Percentiles rank a stretch among this genome's conserved stretches.
Evolutionary conservation across 2,888 invertebrate genomes (phyloP).

Genomic region (Pediacus dermestoides): DNA sequence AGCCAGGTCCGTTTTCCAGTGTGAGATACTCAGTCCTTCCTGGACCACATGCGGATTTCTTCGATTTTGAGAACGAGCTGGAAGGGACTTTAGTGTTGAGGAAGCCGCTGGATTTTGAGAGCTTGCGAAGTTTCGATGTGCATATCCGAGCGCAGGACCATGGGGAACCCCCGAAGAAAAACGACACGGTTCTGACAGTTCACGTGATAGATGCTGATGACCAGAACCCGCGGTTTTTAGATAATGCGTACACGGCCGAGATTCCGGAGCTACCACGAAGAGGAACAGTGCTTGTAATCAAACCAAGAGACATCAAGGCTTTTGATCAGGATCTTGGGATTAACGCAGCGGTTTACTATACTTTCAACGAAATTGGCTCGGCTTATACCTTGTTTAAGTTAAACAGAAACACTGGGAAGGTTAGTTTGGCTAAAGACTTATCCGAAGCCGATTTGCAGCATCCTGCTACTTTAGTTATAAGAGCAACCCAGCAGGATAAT

Average conservation of each 20-base stretch:
- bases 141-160: conserved; percentile 74
- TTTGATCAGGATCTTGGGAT: conserved; percentile 79
- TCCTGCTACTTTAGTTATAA: conserved; percentile 76
- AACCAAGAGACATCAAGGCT: conserved; percentile 72
- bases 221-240: conserved; percentile 79
- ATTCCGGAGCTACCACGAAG: conserved; percentile 62
- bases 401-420: conserved; percentile 61
- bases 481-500: conserved; percentile 74
- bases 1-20: conserved; percentile 83
- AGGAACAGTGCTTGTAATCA: conserved; percentile 63
- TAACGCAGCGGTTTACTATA: conserved; percentile 68
- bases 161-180: conserved; percentile 73
- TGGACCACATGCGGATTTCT: conserved; percentile 75
- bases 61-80: conserved; percentile 79
- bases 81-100: conserved; percentile 79
- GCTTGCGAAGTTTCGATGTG: conserved; percentile 72
- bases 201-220: conserved; percentile 86
- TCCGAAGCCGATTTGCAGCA: conserved; percentile 61
- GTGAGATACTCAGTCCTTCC: conserved; percentile 76
- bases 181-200: conserved; percentile 71
- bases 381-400: conserved; percentile 63
- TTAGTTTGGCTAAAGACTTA: conserved; percentile 58
- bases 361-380: conserved; percentile 60
- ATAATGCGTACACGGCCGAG: conserved; percentile 63
- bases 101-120: conserved; percentile 80